These are phyloP conservation scores for Macroteleia sp. DNA, from an alignment of 2,888 invertebrate genomes.

Conservation along the genomic window DNA sequence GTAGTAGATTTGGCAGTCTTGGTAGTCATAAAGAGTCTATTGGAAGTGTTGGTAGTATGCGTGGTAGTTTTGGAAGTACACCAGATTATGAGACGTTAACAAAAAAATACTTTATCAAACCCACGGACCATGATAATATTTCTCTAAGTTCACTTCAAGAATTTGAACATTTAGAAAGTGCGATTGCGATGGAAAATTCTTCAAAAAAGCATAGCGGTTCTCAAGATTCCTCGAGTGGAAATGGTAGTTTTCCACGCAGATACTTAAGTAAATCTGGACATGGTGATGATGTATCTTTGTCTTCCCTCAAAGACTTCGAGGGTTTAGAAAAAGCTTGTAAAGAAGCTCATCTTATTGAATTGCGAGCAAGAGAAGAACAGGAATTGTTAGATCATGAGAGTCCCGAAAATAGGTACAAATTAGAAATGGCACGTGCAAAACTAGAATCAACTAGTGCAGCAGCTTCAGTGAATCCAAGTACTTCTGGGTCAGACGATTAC, in stretches of 20 bases:
- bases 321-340: constrained; percentile 94
- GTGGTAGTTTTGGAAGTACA: constrained; percentile 95
- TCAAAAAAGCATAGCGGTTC: constrained; percentile 88
- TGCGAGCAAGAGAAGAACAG: constrained; percentile 93
- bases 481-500: constrained; percentile 86
- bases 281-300: constrained; percentile 93
- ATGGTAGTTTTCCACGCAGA: constrained; percentile 91
- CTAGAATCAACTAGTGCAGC: constrained; percentile 73
- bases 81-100: constrained; percentile 95
- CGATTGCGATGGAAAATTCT: constrained; percentile 90
- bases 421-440: constrained; percentile 81
- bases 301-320: constrained; percentile 96
- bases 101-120: constrained; percentile 91
- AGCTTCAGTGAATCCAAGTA: constrained; percentile 83
- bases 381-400: constrained; percentile 89
- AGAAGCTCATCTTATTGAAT: constrained; percentile 92
- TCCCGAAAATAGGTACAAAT: constrained; percentile 86
- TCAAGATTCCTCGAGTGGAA: constrained; percentile 94
- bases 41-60: constrained; percentile 90
- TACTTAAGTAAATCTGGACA: constrained; percentile 90
- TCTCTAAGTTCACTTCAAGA: constrained; percentile 97
- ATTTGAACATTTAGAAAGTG: constrained; percentile 95
- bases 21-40: constrained; percentile 92
- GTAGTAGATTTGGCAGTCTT: constrained; percentile 90
- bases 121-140: constrained; percentile 95